Conservation (phyloP, 2,888 invertebrate genomes). For the Ormia ochracea region DNA sequence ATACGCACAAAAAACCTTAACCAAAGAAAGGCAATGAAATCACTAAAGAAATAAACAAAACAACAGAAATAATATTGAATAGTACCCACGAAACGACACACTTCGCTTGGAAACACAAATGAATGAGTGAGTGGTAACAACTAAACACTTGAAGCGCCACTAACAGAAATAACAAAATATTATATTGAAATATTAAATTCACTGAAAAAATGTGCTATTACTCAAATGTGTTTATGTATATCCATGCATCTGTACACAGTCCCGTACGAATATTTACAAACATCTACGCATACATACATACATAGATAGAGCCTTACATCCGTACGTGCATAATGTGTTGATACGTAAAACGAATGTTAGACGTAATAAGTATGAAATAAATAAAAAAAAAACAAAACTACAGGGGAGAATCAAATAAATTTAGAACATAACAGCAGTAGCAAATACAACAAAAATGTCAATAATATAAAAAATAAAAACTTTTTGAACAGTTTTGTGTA, state of each 20-base stretch:
- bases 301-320: neutral
- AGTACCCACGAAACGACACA: slow-evolving; percentile 42
- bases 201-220: slow-evolving; percentile 13
- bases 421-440: slow-evolving; percentile 36
- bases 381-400: neutral
- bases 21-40: slow-evolving; percentile 10
- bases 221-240: slow-evolving; percentile 8
- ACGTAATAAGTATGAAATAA: slow-evolving; percentile 7
- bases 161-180: slow-evolving; percentile 42
- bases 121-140: slow-evolving; percentile 54
- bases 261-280: no score
- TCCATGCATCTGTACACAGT: no score
- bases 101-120: slow-evolving; percentile 46
- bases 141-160: slow-evolving; percentile 59
- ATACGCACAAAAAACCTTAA: slow-evolving; percentile 32
- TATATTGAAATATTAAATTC: slow-evolving; percentile 39
- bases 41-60: slow-evolving; percentile 35
- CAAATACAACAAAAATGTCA: slow-evolving; percentile 47
- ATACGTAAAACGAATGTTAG: neutral
- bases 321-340: neutral
- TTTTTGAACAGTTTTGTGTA: slow-evolving; percentile 31
- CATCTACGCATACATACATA: neutral
- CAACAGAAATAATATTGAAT: slow-evolving; percentile 20
- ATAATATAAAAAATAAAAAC: slow-evolving; percentile 21
- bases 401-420: slow-evolving; percentile 5